These are phyloP conservation scores for Drosophila chauvacae DNA, from an alignment of 1,140 invertebrate genomes.

Conservation along the genomic window DNA sequence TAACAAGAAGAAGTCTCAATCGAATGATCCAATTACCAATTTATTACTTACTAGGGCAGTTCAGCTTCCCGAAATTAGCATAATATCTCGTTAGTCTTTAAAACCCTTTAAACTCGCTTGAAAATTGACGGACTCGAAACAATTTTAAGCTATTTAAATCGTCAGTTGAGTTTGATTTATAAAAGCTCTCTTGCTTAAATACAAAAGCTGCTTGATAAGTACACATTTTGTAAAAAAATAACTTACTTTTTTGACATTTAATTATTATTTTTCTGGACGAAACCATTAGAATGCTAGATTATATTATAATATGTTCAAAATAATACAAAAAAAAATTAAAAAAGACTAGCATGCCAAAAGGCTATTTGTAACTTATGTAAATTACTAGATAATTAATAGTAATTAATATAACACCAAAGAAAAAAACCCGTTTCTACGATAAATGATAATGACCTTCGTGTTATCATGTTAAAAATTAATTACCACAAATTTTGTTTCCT, in stretches of 20 bases:
- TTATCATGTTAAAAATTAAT: background rate
- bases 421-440: background rate
- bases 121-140: no score
- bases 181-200: conserved; percentile 8
- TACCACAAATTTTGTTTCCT: background rate
- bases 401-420: background rate
- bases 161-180: background rate
- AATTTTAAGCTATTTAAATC: background rate
- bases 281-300: background rate
- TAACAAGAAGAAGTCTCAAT: no score
- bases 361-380: background rate
- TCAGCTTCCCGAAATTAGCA: no score
- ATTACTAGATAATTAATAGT: background rate
- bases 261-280: background rate
- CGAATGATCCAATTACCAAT: no score
- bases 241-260: background rate
- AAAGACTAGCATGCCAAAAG: background rate
- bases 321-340: no score
- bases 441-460: conserved; percentile 1
- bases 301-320: background rate
- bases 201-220: conserved; percentile 15
- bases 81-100: no score
- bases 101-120: no score
- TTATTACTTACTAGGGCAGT: no score
- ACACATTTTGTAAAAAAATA: background rate